A percentile compares a stretch with the other conserved stretches of the same genome.
Conservation (phyloP, 2,113 vertebrate genomes). For the Orycteropus afer region DNA sequence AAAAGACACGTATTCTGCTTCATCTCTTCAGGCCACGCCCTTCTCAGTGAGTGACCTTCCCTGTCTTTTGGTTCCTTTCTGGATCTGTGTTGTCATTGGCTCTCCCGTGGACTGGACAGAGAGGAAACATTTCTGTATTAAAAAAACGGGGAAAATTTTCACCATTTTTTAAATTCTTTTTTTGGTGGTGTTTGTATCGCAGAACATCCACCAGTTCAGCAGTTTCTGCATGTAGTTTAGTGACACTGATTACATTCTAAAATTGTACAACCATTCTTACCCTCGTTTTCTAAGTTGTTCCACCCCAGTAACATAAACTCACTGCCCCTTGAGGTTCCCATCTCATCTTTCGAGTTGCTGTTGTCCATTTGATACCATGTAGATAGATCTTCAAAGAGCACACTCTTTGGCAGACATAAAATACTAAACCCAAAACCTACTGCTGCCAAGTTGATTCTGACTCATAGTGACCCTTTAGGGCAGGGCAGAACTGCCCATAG, state of each 20-base stretch:
- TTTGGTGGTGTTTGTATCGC: not conserved
- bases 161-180: not conserved
- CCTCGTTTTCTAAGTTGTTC: not conserved
- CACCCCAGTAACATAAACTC: not conserved
- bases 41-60: not conserved
- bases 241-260: not conserved
- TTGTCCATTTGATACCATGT: not conserved
- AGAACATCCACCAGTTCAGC: not conserved
- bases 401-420: not conserved
- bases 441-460: no score
- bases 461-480: no score
- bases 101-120: not conserved
- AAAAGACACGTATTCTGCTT: not conserved
- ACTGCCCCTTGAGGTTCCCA: not conserved
- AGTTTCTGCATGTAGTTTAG: not conserved
- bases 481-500: no score
- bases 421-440: no score
- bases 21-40: not conserved
- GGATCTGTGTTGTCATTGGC: not conserved
- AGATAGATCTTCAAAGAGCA: not conserved
- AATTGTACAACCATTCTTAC: not conserved
- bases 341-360: not conserved
- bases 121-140: not conserved
- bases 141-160: not conserved
- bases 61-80: not conserved